Evolutionary conservation across 2,888 invertebrate species (phyloP).

Genomic region (Xestia sexstrigata): DNA sequence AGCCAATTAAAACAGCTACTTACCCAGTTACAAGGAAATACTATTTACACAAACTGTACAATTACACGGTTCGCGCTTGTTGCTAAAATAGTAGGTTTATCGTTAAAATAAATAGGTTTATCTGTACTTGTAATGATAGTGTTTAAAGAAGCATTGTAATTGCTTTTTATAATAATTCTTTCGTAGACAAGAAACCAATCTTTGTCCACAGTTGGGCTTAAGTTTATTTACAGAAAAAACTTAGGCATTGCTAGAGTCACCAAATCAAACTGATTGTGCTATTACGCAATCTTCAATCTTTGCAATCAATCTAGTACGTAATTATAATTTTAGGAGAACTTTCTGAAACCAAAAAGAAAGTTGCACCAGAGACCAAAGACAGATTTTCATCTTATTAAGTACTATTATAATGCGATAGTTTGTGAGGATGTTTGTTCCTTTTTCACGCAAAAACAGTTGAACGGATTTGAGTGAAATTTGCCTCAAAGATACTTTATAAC

Average conservation of each 20-base stretch:
- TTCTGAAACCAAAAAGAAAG: not conserved
- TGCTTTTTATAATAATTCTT: not conserved
- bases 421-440: too few species aligned
- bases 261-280: not conserved
- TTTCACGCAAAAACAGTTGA: too few species aligned
- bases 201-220: not conserved
- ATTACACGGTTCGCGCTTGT: slow-evolving; percentile 33
- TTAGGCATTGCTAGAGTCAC: too few species aligned
- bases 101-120: slow-evolving; percentile 24
- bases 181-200: not conserved
- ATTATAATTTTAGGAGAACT: not conserved
- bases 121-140: slow-evolving; percentile 14
- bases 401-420: too few species aligned
- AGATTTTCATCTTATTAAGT: too few species aligned
- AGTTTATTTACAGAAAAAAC: not conserved
- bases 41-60: slow-evolving; percentile 47
- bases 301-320: too few species aligned
- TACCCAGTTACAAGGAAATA: slow-evolving; percentile 45
- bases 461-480: too few species aligned
- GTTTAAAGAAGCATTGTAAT: not conserved
- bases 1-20: slow-evolving; percentile 50
- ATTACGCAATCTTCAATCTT: not conserved
- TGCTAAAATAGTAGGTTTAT: slow-evolving; percentile 28
- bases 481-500: too few species aligned
- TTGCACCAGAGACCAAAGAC: too few species aligned